phyloP scores from a whole-genome alignment of 2,113 vertebrate species.

The Cyanoramphus novaezelandiae region DNA sequence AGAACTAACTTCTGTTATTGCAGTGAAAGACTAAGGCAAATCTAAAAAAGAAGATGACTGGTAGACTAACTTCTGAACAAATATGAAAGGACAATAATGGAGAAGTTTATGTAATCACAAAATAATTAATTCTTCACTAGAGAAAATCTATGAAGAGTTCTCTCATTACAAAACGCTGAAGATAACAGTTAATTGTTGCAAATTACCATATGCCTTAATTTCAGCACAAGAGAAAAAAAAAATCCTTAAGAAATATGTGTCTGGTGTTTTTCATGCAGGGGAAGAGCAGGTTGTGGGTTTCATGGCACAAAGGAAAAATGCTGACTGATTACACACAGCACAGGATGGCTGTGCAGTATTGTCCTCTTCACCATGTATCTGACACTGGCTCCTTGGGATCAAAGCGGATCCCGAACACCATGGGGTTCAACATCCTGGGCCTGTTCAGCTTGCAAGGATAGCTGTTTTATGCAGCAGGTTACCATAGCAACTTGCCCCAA shows the following conservation, averaged over 20 bases:
- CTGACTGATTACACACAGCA: neutral
- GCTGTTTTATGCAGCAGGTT: neutral
- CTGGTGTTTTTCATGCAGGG: neutral
- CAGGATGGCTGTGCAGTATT: rapidly evolving
- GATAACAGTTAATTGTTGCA: neutral
- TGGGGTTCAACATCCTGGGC: neutral
- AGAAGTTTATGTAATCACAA: neutral
- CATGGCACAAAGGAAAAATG: rapidly evolving
- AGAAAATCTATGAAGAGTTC: neutral
- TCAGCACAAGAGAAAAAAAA: neutral
- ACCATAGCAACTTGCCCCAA: neutral
- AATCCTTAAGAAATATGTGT: neutral
- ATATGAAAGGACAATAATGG: neutral
- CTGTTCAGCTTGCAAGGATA: neutral
- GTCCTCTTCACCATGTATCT: neutral
- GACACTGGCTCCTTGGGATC: neutral
- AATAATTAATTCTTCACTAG: neutral
- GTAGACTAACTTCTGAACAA: neutral
- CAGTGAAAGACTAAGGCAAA: neutral
- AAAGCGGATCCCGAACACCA: neutral
- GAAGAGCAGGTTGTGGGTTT: neutral
- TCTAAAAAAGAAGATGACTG: rapidly evolving
- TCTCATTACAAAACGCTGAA: neutral
- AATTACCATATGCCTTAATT: neutral
- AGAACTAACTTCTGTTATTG: neutral